A percentile compares a stretch with the other conserved stretches of the same genome.
Conservation (phyloP, 2,888 invertebrate genomes). For the Desoria tigrina region DNA sequence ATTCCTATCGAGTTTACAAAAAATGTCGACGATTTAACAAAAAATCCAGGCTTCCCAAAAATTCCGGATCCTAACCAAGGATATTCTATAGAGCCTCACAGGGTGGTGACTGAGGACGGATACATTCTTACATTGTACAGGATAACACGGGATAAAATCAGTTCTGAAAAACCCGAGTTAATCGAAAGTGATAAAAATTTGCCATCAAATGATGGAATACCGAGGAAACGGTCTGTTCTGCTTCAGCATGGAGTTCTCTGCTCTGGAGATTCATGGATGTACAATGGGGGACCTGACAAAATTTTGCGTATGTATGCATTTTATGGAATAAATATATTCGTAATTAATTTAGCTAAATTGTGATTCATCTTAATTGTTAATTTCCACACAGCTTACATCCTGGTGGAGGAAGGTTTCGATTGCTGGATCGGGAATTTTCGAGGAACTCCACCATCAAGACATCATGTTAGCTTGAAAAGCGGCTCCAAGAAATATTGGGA, state of each 20-base stretch:
- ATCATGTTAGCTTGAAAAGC: not conserved
- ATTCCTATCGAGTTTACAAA: too few relatives aligned
- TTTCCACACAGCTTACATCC: conserved; percentile 2
- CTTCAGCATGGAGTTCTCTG: conserved; percentile 3
- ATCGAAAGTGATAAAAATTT: too few relatives aligned
- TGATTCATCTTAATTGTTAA: too few relatives aligned
- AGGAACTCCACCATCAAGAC: not conserved
- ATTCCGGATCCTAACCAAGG: too few relatives aligned
- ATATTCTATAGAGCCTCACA: not conserved
- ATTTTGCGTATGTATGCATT: conserved; percentile 4
- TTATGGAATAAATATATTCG: too few relatives aligned
- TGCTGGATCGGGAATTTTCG: not conserved
- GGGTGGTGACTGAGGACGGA: not conserved
- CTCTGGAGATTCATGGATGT: not conserved
- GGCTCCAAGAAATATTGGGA: conserved; percentile 8
- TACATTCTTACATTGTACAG: not conserved
- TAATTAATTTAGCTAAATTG: too few relatives aligned
- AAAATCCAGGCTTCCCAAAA: too few relatives aligned
- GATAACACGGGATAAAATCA: not conserved
- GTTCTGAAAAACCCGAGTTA: not conserved
- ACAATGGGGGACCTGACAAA: not conserved
- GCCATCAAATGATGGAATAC: too few relatives aligned
- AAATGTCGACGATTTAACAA: too few relatives aligned
- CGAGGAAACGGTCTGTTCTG: not conserved
- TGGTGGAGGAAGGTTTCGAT: conserved; percentile 11